Percentiles rank a stretch among this genome's conserved stretches.
phyloP scores from a whole-genome alignment of 2,113 vertebrate species.

The Uria lomvia region DNA sequence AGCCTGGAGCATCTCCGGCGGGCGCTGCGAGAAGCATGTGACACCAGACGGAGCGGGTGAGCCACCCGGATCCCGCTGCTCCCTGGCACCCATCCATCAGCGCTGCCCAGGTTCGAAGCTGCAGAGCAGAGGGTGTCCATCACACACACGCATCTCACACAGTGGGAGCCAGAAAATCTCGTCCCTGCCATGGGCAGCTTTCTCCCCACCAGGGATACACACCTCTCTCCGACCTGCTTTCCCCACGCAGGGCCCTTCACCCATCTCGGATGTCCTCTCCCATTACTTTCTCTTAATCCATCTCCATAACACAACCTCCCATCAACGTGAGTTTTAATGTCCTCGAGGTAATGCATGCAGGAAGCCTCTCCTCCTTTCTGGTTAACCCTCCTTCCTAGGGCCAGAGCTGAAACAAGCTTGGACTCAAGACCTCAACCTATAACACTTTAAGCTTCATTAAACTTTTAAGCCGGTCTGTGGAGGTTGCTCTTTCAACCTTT shows the following conservation, averaged over 20 bases:
- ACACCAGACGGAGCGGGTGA: not conserved
- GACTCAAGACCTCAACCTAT: not conserved
- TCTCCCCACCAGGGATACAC: not conserved
- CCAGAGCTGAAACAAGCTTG: constrained; percentile 7
- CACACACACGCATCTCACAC: not conserved
- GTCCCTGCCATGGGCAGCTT: not conserved
- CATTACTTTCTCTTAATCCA: not conserved
- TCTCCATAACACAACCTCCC: not conserved
- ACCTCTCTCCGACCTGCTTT: not conserved
- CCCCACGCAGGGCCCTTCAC: not conserved
- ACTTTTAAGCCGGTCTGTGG: constrained; percentile 47
- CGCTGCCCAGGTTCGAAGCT: not conserved
- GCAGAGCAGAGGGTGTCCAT: not conserved
- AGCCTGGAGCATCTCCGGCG: no score
- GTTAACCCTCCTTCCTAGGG: not conserved
- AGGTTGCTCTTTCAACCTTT: constrained; percentile 52
- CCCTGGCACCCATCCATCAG: not conserved
- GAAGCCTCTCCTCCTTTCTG: constrained; percentile 30
- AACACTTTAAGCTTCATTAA: constrained; percentile 64
- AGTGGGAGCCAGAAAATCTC: not conserved
- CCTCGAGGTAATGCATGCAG: not conserved
- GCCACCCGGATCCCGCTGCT: not conserved
- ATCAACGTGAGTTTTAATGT: not conserved
- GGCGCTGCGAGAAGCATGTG: rapidly evolving
- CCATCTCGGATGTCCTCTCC: not conserved